These are phyloP conservation scores for Cyclopterus lumpus DNA, from an alignment of 2,797 vertebrate genomes.

Conservation along the genomic window DNA sequence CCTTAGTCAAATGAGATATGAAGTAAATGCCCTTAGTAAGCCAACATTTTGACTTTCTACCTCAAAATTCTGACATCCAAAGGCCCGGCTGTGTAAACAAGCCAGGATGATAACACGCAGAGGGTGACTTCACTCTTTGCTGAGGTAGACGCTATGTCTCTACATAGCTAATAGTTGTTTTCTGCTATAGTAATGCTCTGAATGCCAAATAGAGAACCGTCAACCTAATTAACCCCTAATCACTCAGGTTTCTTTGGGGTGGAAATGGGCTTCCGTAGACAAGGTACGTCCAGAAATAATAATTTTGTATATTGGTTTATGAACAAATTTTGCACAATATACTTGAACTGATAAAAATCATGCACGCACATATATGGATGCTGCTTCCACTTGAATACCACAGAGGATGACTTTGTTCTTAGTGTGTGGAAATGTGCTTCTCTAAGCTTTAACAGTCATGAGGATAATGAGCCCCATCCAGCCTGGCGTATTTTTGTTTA, in stretches of 20 bases:
- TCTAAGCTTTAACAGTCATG: conserved; percentile 3
- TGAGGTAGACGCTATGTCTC: neutral
- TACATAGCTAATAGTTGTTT: neutral
- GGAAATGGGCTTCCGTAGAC: neutral
- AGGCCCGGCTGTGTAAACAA: too few relatives aligned
- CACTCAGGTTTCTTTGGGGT: neutral
- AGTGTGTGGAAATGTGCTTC: conserved; percentile 14
- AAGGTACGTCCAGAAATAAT: neutral
- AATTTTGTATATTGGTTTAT: too few relatives aligned
- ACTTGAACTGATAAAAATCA: neutral
- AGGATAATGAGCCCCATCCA: conserved; percentile 41
- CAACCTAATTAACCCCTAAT: too few relatives aligned
- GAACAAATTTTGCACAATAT: neutral
- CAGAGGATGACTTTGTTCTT: neutral
- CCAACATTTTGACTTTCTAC: neutral
- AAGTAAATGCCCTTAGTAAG: neutral
- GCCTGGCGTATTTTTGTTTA: conserved; percentile 38
- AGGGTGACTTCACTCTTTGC: neutral
- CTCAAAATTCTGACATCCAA: too few relatives aligned
- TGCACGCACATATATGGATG: neutral
- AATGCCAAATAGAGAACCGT: neutral
- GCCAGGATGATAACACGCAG: too few relatives aligned
- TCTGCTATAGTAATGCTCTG: neutral
- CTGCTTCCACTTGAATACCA: neutral
- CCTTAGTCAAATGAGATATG: too few relatives aligned